Base-by-base conservation (phyloP, 2,797 vertebrate genomes). In the Catharus ustulatus region DNA sequence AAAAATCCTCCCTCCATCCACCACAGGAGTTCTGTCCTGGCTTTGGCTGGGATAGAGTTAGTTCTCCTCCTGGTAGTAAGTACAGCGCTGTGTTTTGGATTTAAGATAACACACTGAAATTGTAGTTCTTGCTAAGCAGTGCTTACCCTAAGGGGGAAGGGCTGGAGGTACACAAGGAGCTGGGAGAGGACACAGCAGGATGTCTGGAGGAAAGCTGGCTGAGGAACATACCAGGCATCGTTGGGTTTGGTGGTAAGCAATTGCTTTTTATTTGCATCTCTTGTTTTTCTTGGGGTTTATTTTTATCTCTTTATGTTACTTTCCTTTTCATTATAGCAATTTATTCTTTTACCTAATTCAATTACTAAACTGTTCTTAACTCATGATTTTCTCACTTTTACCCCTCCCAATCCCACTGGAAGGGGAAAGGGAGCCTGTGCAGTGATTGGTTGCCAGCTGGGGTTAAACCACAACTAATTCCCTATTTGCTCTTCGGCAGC, bases 401-500 rank as follows among this genome's bases (percentile, higher is more conserved):
- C 59, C 18, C 15, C 51, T 87, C 13, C 30, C 66, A 43, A 4
- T 38, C 55, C 59, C 73, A 29, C 48, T 21, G 46, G 30, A 61
- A 71, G 32, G 29, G 27, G 20, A 43, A 38, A 27, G 24, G 17
- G 48, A 73, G 48, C 52, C 59, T 67, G 32, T 34, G 42, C 26
- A 43, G 36, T 6, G 48, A 36, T 32, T 3, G 21, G 59, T 5
- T 87, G 59, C 42, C 29, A 49, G 38, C 36, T 91, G 29, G 43
- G 59, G 73, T 78, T 78, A 87, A 83, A 61, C 24, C 66, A 67
- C 10, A 14, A 18, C n/a, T 27, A 67, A 61, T 40, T 69, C 63
- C 49, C n/a, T 64, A 21, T 80, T 89, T 75, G 62, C 89, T 93
- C 79, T 57, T 81, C 14, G 34, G 79, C 85, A 94, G 83, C 90